These are phyloP conservation scores for Stenodera caucasica DNA, from an alignment of 2,888 invertebrate species.

Conservation along the genomic window DNA sequence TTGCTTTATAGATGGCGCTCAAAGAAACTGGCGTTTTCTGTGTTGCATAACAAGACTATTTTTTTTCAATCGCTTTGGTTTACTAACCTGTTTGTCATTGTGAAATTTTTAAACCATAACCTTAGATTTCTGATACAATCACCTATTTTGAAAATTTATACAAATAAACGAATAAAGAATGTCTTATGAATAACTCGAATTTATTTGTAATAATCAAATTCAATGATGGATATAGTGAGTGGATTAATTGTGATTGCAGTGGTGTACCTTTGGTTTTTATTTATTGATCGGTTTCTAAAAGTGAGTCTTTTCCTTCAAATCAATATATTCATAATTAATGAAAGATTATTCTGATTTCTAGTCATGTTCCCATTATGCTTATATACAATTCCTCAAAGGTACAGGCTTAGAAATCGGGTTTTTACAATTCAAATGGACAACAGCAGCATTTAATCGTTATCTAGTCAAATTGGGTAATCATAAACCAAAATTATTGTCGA, in stretches of 20 bases:
- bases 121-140: background rate
- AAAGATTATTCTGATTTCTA: constrained; percentile 54
- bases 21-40: too few species aligned
- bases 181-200: background rate
- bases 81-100: constrained; percentile 1
- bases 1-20: too few species aligned
- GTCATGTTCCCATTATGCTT: constrained; percentile 85
- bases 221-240: constrained; percentile 66
- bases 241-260: constrained; percentile 63
- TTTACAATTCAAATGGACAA: constrained; percentile 76
- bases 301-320: constrained; percentile 54
- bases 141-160: too few species aligned
- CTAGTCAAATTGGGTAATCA: constrained; percentile 74
- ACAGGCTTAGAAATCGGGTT: constrained; percentile 75
- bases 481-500: constrained; percentile 62
- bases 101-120: constrained; percentile 1
- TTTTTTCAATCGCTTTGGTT: background rate
- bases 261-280: constrained; percentile 71
- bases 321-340: background rate
- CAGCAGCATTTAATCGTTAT: constrained; percentile 74
- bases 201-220: background rate
- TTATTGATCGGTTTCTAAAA: constrained; percentile 84
- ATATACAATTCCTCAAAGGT: constrained; percentile 73
- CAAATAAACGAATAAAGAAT: background rate
- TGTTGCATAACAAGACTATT: too few species aligned